Evolutionary conservation across 92 coral and sea anemone genomes (phyloP), one percentile per base, ranked within the genome.

Genomic region (Micromussa lordhowensis): DNA sequence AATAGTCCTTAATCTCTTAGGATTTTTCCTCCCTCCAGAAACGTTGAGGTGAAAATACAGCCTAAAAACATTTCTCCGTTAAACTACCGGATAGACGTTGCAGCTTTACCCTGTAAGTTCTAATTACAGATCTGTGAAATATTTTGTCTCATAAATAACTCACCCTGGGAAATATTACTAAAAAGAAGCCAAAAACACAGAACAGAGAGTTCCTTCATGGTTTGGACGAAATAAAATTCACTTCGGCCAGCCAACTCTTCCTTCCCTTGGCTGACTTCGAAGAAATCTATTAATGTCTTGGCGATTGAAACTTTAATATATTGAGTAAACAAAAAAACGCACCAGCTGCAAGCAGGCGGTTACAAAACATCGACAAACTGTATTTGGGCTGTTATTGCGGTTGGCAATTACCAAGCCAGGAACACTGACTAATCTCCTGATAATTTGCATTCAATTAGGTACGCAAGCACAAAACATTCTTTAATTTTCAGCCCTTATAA

Each of bases 391-490:
- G 19, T 51, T 83, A 70, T 18, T 35, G 68, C 1, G 78, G n/a
- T 21, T 3, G 26, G 78, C 78, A 83, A 68, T 83, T 69, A 68
- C 29, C 68, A 71, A 29, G 32, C 86, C 66, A 83, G 29, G 63
- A 49, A 83, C 31, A 30, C 63, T 51, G 68, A 22, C 22, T 68
- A 51, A 68, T 68, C 68, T 48, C 49, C 38, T 7, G 19, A 68
- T 83, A 68, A 83, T 83, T 83, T 83, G 64, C 85, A 81, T 81
- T 40, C 11, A 80, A 61, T 63, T 64, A 81, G 74, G 55, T 38
- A 29, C 31, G 74, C 13, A 36, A 61, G 31, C 54, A 81, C 63
- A 81, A 81, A 81, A n/a, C 75, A 36, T 81, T 81, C 44, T 38
- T 64, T 81, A 80, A 81, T 81, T 81, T 81, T 1, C 59, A 81